Conservation (phyloP, 2,888 invertebrate genomes). For the Elysia crispata region DNA sequence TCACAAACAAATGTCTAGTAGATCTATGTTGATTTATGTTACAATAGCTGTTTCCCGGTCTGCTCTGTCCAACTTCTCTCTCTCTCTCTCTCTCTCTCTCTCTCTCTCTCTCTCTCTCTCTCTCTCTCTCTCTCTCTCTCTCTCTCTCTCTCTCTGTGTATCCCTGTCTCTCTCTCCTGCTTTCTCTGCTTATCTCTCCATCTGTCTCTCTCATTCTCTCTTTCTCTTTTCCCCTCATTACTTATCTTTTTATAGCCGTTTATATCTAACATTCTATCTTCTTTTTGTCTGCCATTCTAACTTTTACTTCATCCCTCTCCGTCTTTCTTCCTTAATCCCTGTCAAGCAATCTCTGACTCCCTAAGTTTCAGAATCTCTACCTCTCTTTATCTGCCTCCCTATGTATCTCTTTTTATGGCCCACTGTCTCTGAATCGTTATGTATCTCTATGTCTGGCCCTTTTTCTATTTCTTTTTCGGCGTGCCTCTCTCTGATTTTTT, state of each 20-base stretch:
- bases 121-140: too few species aligned
- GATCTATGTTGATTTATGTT: too few species aligned
- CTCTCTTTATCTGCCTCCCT: slow-evolving; percentile 9
- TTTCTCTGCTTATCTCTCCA: background rate
- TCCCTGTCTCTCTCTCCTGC: background rate
- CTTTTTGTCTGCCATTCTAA: background rate
- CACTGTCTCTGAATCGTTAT: background rate
- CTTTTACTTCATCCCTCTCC: background rate
- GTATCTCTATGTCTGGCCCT: background rate
- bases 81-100: too few species aligned
- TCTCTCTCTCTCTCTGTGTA: too few species aligned
- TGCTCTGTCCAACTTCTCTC: too few species aligned
- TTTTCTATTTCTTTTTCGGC: background rate
- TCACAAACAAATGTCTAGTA: too few species aligned
- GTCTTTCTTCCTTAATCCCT: background rate
- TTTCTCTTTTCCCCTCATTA: slow-evolving; percentile 2
- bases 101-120: too few species aligned
- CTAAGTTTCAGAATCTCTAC: too few species aligned
- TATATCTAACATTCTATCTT: background rate
- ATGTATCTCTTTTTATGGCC: slow-evolving; percentile 14
- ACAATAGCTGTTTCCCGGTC: too few species aligned
- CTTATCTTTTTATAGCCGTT: slow-evolving; percentile 3
- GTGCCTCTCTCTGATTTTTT: background rate
- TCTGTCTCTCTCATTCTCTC: slow-evolving; percentile 17
- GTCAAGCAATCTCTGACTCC: background rate